phyloP scores from a whole-genome alignment of 2,113 vertebrate species.

The Orientallactaga bullata region DNA sequence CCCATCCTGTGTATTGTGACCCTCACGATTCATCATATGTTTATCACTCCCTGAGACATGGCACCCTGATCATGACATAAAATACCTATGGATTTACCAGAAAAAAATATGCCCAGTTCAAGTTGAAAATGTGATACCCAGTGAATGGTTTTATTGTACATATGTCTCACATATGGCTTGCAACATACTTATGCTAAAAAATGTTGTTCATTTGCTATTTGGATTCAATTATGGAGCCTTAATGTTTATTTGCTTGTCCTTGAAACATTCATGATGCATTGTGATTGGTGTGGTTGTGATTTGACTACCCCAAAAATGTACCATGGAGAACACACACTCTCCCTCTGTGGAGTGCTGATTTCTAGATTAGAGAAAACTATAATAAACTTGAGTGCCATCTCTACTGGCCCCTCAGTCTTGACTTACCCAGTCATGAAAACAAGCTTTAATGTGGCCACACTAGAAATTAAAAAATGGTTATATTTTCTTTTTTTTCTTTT shows the following conservation, averaged over 20 bases:
- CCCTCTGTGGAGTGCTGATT: too few species aligned
- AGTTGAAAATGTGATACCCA: too few species aligned
- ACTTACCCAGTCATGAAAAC: too few species aligned
- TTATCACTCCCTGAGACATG: background rate
- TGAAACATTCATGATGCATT: too few species aligned
- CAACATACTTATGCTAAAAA: background rate
- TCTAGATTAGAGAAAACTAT: too few species aligned
- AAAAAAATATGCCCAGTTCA: too few species aligned
- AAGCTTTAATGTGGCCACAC: background rate
- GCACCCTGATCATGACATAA: accelerated
- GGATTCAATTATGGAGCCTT: background rate
- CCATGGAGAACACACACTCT: background rate
- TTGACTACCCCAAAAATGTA: background rate
- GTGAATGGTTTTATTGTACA: background rate
- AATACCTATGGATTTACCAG: background rate
- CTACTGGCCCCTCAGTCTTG: background rate
- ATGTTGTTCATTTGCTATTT: background rate
- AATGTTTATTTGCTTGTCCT: background rate
- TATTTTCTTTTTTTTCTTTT: too few species aligned
- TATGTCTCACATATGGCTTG: background rate
- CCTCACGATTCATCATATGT: too few species aligned
- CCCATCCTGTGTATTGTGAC: too few species aligned
- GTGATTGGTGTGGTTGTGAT: background rate
- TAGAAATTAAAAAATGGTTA: too few species aligned
- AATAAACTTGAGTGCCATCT: too few species aligned